Conservation (phyloP, 2,113 vertebrate genomes). For the Chamaetylas fuelleborni region DNA sequence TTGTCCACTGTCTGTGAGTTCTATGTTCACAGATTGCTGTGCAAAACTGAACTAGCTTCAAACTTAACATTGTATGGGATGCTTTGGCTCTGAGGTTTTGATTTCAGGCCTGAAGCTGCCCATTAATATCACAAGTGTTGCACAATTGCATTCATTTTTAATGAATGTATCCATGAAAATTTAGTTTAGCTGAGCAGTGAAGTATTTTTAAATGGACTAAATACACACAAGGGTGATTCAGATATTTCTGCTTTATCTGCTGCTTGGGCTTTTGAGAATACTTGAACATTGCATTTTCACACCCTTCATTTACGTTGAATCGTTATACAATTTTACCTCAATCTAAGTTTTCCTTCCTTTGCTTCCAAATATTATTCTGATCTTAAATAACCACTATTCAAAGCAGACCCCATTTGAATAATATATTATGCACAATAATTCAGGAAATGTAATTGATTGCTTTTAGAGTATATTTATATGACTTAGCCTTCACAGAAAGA, state of each 20-base stretch:
- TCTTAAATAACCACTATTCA: constrained; percentile 12
- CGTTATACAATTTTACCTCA: background rate
- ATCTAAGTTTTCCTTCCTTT: background rate
- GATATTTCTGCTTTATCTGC: background rate
- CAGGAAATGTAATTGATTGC: background rate
- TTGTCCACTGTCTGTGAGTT: background rate
- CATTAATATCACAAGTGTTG: background rate
- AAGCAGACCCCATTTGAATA: background rate
- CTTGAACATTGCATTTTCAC: background rate
- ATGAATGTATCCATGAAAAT: background rate
- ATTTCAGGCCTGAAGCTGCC: background rate
- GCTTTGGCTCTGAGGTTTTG: background rate
- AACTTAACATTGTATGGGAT: background rate
- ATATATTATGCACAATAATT: background rate
- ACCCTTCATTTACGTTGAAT: background rate
- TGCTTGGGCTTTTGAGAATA: background rate
- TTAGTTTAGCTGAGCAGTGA: background rate
- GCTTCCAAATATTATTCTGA: constrained; percentile 26
- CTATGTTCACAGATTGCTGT: background rate
- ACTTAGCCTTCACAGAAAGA: background rate
- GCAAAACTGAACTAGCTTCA: background rate
- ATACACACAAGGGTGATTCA: background rate
- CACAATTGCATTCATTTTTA: background rate
- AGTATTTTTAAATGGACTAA: constrained; percentile 1
- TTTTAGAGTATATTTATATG: constrained; percentile 6